phyloP scores from a whole-genome alignment of 2,797 vertebrate species.

The Ispidina lecontei region DNA sequence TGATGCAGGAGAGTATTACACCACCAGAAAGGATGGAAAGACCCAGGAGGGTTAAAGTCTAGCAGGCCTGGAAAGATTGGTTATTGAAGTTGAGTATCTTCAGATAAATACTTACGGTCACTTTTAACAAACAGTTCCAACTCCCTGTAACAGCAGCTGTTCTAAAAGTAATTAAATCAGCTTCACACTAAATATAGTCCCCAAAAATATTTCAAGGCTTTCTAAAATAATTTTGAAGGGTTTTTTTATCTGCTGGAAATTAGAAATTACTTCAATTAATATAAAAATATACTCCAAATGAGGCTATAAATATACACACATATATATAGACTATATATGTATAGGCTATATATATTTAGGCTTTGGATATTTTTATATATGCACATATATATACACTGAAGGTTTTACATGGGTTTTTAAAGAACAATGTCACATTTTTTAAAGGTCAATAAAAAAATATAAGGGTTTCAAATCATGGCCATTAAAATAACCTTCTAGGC shows the following conservation, averaged over 20 bases:
- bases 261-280: slow-evolving; percentile 70
- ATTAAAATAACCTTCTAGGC: background rate
- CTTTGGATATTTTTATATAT: slow-evolving; percentile 31
- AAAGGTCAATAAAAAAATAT: slow-evolving; percentile 42
- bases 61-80: slow-evolving; percentile 1
- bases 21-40: background rate
- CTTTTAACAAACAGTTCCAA: slow-evolving; percentile 48
- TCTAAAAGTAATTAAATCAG: slow-evolving; percentile 70
- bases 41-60: background rate
- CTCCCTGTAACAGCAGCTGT: slow-evolving; percentile 53
- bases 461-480: background rate
- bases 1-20: background rate
- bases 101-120: slow-evolving; percentile 38
- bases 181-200: slow-evolving; percentile 61
- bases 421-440: slow-evolving; percentile 42
- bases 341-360: slow-evolving; percentile 3
- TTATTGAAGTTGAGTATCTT: background rate
- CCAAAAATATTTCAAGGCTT: slow-evolving; percentile 51
- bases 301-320: slow-evolving; percentile 57
- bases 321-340: slow-evolving; percentile 45
- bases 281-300: slow-evolving; percentile 51
- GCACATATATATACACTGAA: background rate
- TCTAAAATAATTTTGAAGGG: slow-evolving; percentile 68
- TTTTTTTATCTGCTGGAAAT: slow-evolving; percentile 55
- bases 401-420: slow-evolving; percentile 48